A percentile compares a stretch with the other conserved stretches of the same genome.
These are phyloP conservation scores for Actias luna DNA, from an alignment of 2,888 invertebrate genomes.

Conservation along the genomic window DNA sequence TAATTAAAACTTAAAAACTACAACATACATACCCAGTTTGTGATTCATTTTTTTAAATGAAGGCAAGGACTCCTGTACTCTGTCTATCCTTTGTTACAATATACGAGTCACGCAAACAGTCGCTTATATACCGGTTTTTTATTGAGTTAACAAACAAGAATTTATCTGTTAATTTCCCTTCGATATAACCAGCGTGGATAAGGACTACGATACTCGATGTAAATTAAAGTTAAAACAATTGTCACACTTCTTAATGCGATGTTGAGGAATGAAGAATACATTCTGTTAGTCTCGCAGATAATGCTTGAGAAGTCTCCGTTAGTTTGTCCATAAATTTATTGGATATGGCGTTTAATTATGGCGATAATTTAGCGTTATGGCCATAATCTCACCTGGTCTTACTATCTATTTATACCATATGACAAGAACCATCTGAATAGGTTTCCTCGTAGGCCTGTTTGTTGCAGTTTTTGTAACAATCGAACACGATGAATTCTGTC, in stretches of 20 bases:
- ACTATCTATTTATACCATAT: no score
- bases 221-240: background rate
- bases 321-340: slow-evolving; percentile 17
- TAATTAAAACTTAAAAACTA: background rate
- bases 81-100: background rate
- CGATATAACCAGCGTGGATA: slow-evolving; percentile 47
- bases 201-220: slow-evolving; percentile 21
- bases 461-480: no score
- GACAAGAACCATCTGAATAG: no score
- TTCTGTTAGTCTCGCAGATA: slow-evolving; percentile 4
- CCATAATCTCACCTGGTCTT: no score
- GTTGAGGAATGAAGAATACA: slow-evolving; percentile 21
- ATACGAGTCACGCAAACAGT: background rate
- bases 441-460: no score
- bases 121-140: slow-evolving; percentile 29
- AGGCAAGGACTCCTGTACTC: background rate
- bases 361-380: no score
- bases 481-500: no score
- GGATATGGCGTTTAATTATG: slow-evolving; percentile 13
- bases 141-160: slow-evolving; percentile 39
- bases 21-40: background rate
- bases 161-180: slow-evolving; percentile 51
- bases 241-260: background rate
- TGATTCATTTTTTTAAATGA: slow-evolving; percentile 1
- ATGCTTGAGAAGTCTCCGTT: slow-evolving; percentile 18